Base-by-base conservation (phyloP, 2,113 vertebrate species). In the Triplophysa rosa region DNA sequence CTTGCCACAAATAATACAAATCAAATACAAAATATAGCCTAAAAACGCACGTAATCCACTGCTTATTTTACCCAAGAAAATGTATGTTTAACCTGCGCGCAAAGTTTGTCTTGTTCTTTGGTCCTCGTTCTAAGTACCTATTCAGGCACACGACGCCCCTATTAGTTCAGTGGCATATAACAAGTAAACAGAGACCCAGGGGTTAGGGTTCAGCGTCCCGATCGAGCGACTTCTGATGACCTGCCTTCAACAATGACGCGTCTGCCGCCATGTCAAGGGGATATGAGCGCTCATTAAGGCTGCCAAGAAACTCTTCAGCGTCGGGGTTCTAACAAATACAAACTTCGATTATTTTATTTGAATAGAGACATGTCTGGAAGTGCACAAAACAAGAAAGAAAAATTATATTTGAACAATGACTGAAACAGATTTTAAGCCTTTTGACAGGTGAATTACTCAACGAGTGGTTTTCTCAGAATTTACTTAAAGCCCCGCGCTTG, bases 101-200 rank as follows among this genome's bases (percentile, higher is more conserved):
- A 81, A 42, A 52, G 42, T 66, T 52, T 66, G 40, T 56, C 16
- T 29, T 56, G 71, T 23, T 67, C 42, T 54, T 47, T 65, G 68
- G 17, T 70, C 42, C 47, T 19, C 21, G 24, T 23, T 76, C 8
- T 69, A 66, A 47, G 77, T 64, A 67, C 77, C 65, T 71, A 70
- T 79, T 78, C 16, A 83, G 83, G 58, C 82, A 82, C 81, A 84
- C 72, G 78, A 74, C 71, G 67, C 72, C 59, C 79, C 69, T 80
- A 84, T 88, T 87, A 88, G 87, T 88, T 88, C 85, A 83, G 77
- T 87, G 77, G 81, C 84, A 83, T 76, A 80, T 37, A 83, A 80
- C 64, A 81, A 79, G 80, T 71, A 79, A 85, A 82, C 84, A 81
- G 76, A 77, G 74, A 81, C 77, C 61, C 80, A 69, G 62, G 80